Base-by-base conservation (phyloP, 2,113 vertebrate genomes). In the Columba janthina region DNA sequence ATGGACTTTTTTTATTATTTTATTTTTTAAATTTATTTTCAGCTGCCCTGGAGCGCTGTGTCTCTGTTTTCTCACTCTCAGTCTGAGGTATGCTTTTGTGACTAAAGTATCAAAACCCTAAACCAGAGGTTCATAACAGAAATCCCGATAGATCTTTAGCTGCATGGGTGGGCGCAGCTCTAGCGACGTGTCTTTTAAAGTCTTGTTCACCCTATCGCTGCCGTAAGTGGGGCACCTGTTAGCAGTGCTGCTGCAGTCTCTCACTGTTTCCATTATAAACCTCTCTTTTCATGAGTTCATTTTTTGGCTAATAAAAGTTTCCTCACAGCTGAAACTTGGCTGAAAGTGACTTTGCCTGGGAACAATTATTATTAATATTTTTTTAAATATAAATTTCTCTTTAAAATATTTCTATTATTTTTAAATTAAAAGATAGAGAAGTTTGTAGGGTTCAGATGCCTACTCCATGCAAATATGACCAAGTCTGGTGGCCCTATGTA, bases 261-360 rank as follows among this genome's bases (percentile, higher is more conserved):
- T 96, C 71, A 26, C 25, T 73, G 26, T 69, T 71, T 94, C 91
- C 89, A 94, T 82, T 85, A 74, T 83, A 95, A 95, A 92, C 60
- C n/a, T 70, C 77, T 54, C 70, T 67, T 90, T 95, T 89, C 91
- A 95, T 79, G 76, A 95, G 85, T 92, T 90, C 73, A 65, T 94
- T 90, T 92, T 76, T 96, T 85, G 51, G 73, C 78, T 89, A 93
- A 90, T 96, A 90, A 89, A 94, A 87, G 44, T 90, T 96, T 93
- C 64, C 88, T 91, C 22, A 29, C 66, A 84, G 79, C 29, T 95
- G 88, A 97, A 90, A 95, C n/a, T 90, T 96, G 92, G 88, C 94
- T 89, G 70, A 82, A 93, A 85, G 48, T 56, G n/a, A 38, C 79
- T 90, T 82, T 89, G 40, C 65, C 94, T 94, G 84, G 87, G 84